A percentile compares a stretch with the other conserved stretches of the same genome.
phyloP scores from a whole-genome alignment of 2,797 vertebrate species.

The Sylvia borin region DNA sequence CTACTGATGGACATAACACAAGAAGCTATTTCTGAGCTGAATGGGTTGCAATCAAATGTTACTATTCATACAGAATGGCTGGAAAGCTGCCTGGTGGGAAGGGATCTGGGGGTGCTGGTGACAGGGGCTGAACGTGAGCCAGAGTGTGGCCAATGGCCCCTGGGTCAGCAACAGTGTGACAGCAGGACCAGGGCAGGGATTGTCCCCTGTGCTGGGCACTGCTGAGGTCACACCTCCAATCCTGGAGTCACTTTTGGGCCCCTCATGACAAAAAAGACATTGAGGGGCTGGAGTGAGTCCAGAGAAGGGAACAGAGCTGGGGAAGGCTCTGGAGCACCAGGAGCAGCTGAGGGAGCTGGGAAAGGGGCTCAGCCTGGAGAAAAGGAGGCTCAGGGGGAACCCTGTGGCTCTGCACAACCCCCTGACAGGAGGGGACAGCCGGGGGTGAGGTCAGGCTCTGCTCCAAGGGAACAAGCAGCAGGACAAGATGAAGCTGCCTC shows the following conservation, averaged over 20 bases:
- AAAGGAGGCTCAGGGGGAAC: fast-evolving
- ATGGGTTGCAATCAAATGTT: background rate
- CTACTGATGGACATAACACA: background rate
- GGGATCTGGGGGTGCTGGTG: background rate
- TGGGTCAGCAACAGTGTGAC: background rate
- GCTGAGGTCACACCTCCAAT: background rate
- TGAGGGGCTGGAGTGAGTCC: background rate
- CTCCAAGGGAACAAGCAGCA: background rate
- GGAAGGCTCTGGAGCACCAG: background rate
- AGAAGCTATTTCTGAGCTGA: background rate
- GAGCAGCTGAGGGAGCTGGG: background rate
- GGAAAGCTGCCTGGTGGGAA: background rate
- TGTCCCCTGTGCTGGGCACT: background rate
- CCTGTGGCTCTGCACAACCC: fast-evolving
- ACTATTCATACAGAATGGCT: background rate
- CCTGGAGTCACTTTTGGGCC: background rate
- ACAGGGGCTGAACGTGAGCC: background rate
- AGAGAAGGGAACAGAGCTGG: background rate
- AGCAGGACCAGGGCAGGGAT: background rate
- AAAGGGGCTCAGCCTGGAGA: background rate
- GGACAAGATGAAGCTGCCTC: background rate
- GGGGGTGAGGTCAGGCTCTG: background rate
- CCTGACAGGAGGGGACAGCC: background rate
- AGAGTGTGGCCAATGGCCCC: background rate
- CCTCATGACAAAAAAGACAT: too few relatives aligned